Conservation (phyloP, 1,140 invertebrate genomes). For the Andricus grossulariae region DNA sequence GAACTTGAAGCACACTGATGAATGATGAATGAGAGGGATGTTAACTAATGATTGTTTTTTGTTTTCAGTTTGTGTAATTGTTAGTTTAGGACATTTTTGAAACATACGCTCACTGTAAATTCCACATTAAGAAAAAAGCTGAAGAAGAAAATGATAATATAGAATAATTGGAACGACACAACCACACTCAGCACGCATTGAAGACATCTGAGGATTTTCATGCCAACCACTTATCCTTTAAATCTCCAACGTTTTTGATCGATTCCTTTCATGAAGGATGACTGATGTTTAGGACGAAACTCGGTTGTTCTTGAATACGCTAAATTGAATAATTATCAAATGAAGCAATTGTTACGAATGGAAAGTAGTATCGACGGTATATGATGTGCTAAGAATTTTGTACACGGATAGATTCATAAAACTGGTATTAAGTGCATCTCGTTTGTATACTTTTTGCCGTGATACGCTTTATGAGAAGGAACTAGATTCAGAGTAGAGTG, state of each 20-base stretch:
- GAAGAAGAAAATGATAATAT: slow-evolving; percentile 73
- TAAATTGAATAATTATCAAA: slow-evolving; percentile 65
- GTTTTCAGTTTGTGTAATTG: slow-evolving; percentile 88
- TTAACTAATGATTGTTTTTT: slow-evolving; percentile 53
- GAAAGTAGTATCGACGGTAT: slow-evolving; percentile 66
- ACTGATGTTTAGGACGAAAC: slow-evolving; percentile 68
- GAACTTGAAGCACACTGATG: background rate
- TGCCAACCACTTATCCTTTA: slow-evolving; percentile 73
- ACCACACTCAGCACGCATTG: slow-evolving; percentile 91
- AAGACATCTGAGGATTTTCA: slow-evolving; percentile 92
- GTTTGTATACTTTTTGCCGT: slow-evolving; percentile 61
- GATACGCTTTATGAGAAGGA: slow-evolving; percentile 58
- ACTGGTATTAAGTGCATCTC: slow-evolving; percentile 58
- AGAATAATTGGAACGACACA: slow-evolving; percentile 79
- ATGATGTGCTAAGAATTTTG: slow-evolving; percentile 66
- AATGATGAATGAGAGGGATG: background rate
- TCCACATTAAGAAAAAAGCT: slow-evolving; percentile 78
- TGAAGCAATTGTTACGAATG: slow-evolving; percentile 40
- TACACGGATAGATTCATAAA: slow-evolving; percentile 49
- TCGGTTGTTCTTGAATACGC: slow-evolving; percentile 57
- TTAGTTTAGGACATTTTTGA: slow-evolving; percentile 82
- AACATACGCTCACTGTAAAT: slow-evolving; percentile 75
- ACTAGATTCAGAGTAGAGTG: slow-evolving; percentile 58
- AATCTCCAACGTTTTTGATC: slow-evolving; percentile 71
- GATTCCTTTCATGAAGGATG: slow-evolving; percentile 70